phyloP scores from a whole-genome alignment of 2,113 vertebrate genomes.

The Pithys albifrons region DNA sequence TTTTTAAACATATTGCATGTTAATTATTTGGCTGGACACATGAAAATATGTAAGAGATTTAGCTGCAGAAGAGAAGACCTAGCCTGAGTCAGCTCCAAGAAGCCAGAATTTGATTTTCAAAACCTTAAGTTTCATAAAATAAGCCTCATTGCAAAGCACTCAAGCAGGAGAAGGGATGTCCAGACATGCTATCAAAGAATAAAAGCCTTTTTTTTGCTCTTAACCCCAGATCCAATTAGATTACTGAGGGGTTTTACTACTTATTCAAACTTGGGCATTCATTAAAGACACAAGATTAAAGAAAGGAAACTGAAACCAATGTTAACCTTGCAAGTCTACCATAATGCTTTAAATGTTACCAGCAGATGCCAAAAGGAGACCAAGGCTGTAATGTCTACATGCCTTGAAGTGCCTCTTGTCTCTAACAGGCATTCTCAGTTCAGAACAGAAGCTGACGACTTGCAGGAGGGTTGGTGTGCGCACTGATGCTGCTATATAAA shows the following conservation, averaged over 20 bases:
- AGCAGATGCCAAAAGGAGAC: neutral
- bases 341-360: neutral
- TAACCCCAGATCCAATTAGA: neutral
- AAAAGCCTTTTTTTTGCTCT: neutral
- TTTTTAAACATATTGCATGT: neutral
- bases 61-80: neutral
- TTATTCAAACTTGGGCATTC: neutral
- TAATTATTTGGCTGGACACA: neutral
- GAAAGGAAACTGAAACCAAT: neutral
- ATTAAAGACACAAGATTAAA: neutral
- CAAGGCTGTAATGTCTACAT: neutral
- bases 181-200: neutral
- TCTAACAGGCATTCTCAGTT: neutral
- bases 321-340: neutral
- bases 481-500: neutral
- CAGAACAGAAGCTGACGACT: neutral
- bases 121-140: neutral
- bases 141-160: neutral
- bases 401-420: neutral
- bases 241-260: neutral
- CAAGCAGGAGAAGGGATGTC: neutral
- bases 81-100: neutral
- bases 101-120: neutral
- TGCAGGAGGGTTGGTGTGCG: rapidly evolving
- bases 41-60: neutral